A percentile compares a stretch with the other conserved stretches of the same genome.
Evolutionary conservation across 2,888 invertebrate genomes (phyloP).

Genomic region (Athripsodes cinereus): DNA sequence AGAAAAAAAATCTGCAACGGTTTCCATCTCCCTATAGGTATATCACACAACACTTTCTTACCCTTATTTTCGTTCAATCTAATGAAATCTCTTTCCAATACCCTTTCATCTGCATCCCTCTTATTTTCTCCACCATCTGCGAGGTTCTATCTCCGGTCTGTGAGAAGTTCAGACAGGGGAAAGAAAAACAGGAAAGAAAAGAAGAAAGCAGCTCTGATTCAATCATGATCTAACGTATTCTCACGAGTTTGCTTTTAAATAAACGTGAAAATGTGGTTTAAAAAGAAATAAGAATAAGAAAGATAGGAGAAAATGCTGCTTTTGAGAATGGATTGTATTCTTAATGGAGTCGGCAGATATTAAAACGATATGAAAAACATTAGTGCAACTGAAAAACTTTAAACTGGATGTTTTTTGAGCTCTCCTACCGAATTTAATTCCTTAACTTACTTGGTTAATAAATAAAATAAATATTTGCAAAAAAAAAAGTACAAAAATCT

Average conservation of each 20-base stretch:
- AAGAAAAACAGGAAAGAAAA: background rate
- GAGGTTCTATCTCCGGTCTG: slow-evolving; percentile 17
- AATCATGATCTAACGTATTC: slow-evolving; percentile 5
- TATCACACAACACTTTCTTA: background rate
- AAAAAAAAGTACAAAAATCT: too few relatives aligned
- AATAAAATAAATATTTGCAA: too few relatives aligned
- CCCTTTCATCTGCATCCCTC: background rate
- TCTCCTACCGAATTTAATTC: too few relatives aligned
- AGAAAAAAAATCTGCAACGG: too few relatives aligned
- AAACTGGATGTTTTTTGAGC: too few relatives aligned
- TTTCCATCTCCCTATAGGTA: too few relatives aligned
- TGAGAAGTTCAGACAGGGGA: slow-evolving; percentile 4
- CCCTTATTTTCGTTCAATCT: background rate
- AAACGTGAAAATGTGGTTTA: background rate
- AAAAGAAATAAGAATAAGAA: background rate
- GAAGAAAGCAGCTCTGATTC: slow-evolving; percentile 9
- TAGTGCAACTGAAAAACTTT: too few relatives aligned
- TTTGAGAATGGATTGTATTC: background rate
- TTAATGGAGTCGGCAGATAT: background rate
- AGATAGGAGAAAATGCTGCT: background rate
- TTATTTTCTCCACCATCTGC: background rate
- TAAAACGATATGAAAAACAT: too few relatives aligned
- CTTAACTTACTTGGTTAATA: too few relatives aligned
- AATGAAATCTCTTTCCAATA: background rate
- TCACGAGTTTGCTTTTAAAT: background rate